These are phyloP conservation scores for Syngnathoides biaculeatus DNA, from an alignment of 2,113 vertebrate species.

Conservation along the genomic window DNA sequence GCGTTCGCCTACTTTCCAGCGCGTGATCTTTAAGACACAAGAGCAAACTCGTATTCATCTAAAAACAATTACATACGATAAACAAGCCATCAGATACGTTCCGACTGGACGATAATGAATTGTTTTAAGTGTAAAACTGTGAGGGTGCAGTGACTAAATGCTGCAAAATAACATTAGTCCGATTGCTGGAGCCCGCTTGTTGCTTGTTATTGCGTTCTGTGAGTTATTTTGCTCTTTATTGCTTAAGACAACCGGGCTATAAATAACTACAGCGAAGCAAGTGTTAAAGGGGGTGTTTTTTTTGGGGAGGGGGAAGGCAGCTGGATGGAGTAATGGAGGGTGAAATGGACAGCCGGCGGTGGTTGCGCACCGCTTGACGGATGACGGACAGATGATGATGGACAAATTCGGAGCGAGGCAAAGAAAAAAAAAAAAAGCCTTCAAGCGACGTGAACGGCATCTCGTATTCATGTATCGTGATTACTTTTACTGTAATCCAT, in stretches of 20 bases:
- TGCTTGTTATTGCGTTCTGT: neutral
- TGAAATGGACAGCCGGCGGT: conserved; percentile 18
- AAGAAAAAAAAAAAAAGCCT: conserved; percentile 33
- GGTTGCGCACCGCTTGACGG: conserved; percentile 7
- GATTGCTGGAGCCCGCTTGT: neutral
- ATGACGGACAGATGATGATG: conserved; percentile 28
- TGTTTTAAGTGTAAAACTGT: neutral
- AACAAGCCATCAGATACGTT: neutral
- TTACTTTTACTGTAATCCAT: conserved; percentile 60
- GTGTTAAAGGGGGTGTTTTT: neutral
- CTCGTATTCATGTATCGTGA: conserved; percentile 64
- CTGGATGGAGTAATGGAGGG: conserved; percentile 6
- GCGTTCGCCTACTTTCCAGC: neutral
- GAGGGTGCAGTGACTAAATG: neutral
- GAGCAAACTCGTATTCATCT: neutral
- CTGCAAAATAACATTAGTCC: neutral
- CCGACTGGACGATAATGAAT: neutral
- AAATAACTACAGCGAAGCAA: conserved; percentile 1
- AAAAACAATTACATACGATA: neutral
- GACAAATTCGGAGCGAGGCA: conserved; percentile 16
- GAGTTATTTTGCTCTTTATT: neutral
- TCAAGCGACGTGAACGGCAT: conserved; percentile 33
- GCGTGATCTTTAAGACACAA: neutral
- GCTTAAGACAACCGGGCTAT: neutral
- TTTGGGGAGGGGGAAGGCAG: neutral